Percentiles rank a stretch among this genome's conserved stretches.
phyloP scores from a whole-genome alignment of 2,797 vertebrate genomes.

The Steatocranus sp. region DNA sequence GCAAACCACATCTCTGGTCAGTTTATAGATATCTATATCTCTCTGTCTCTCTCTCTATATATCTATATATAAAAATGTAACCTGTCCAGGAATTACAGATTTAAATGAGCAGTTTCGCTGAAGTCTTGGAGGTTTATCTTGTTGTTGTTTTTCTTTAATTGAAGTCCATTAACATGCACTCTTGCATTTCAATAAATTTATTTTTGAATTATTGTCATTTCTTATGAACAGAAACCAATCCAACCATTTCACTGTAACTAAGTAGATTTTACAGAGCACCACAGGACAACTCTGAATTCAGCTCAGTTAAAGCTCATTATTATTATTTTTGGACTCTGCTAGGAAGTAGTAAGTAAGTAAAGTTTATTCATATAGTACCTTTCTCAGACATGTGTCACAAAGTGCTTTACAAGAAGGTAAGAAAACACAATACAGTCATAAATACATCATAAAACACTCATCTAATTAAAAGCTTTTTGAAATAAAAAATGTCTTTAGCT shows the following conservation, averaged over 20 bases:
- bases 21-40: not conserved
- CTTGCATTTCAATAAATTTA: too few species aligned
- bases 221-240: not conserved
- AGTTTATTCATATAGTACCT: not conserved
- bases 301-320: not conserved
- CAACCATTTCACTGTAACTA: not conserved
- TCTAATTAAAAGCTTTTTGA: not conserved
- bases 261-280: not conserved
- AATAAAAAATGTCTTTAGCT: not conserved
- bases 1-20: not conserved
- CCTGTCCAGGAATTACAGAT: too few species aligned
- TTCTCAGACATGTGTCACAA: not conserved
- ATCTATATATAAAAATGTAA: too few species aligned
- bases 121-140: too few species aligned
- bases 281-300: not conserved
- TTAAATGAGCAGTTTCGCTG: too few species aligned
- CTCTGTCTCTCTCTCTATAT: too few species aligned
- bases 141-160: too few species aligned
- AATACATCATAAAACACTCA: not conserved
- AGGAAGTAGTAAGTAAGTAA: not conserved
- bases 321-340: not conserved
- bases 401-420: not conserved
- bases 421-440: not conserved
- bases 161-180: too few species aligned
- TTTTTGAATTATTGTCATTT: too few species aligned